phyloP scores from a whole-genome alignment of 2,888 invertebrate species.

The Odontocerum albicorne region DNA sequence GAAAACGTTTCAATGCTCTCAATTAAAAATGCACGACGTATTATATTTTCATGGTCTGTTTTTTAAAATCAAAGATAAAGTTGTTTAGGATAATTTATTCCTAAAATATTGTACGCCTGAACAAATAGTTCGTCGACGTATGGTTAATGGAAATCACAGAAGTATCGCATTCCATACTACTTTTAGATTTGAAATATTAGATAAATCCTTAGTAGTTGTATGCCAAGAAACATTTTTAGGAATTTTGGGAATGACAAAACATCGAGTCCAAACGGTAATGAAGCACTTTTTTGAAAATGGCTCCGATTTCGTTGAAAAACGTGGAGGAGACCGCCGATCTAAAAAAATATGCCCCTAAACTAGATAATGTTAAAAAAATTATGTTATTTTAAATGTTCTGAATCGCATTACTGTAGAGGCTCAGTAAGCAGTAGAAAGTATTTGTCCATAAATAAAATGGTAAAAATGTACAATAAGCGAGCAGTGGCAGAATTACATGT shows the following conservation, averaged over 20 bases:
- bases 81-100: slow-evolving; percentile 12
- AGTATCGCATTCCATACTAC: not conserved
- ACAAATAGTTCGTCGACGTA: slow-evolving; percentile 4
- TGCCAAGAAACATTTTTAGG: not conserved
- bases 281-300: slow-evolving; percentile 1
- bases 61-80: slow-evolving; percentile 4
- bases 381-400: not conserved
- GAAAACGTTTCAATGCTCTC: not conserved
- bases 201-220: not conserved
- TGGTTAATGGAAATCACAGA: not conserved
- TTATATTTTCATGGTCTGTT: slow-evolving; percentile 6
- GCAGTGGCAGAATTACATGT: slow-evolving; percentile 3
- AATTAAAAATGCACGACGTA: slow-evolving; percentile 6
- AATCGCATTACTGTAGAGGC: slow-evolving; percentile 15
- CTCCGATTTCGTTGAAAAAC: slow-evolving; percentile 3
- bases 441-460: not conserved
- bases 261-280: not conserved
- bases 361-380: slow-evolving; percentile 2
- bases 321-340: slow-evolving; percentile 11
- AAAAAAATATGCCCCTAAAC: slow-evolving; percentile 1
- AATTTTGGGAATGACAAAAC: not conserved
- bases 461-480: not conserved
- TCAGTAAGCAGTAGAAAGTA: not conserved
- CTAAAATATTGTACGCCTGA: slow-evolving; percentile 3
- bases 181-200: not conserved